phyloP scores from a whole-genome alignment of 2,113 vertebrate genomes.

The Grantiella picta region DNA sequence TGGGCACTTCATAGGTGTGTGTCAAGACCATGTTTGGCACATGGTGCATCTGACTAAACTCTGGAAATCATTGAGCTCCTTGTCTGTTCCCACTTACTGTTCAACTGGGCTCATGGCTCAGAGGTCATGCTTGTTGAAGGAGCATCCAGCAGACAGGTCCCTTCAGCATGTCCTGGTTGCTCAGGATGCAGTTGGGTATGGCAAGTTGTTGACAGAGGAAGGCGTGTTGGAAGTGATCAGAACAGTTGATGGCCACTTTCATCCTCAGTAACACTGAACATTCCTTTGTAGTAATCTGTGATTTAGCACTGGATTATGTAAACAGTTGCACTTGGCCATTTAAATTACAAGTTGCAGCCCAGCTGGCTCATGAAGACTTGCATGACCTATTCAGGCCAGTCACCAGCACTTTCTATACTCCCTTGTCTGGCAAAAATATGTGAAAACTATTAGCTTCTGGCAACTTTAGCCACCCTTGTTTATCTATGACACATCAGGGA shows the following conservation, averaged over 20 bases:
- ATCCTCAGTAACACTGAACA: neutral
- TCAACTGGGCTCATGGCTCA: neutral
- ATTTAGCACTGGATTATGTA: neutral
- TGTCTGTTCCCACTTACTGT: neutral
- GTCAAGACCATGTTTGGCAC: neutral
- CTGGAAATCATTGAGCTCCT: neutral
- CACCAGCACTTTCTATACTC: neutral
- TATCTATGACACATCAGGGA: neutral
- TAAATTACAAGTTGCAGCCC: constrained; percentile 4
- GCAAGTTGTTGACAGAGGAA: neutral
- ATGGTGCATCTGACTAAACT: neutral
- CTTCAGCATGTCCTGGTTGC: neutral
- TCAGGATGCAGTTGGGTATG: neutral
- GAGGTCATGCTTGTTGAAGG: neutral
- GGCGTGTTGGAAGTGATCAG: neutral
- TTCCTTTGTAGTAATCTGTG: neutral
- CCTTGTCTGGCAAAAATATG: neutral
- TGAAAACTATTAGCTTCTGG: neutral
- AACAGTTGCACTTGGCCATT: neutral
- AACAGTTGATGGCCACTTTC: neutral
- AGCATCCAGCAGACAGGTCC: neutral
- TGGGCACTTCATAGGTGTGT: neutral
- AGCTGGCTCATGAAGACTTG: constrained; percentile 16
- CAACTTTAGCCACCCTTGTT: neutral
- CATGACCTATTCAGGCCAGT: neutral